Evolutionary conservation across 2,888 invertebrate species (phyloP).

Genomic region (Xylophagus ater): DNA sequence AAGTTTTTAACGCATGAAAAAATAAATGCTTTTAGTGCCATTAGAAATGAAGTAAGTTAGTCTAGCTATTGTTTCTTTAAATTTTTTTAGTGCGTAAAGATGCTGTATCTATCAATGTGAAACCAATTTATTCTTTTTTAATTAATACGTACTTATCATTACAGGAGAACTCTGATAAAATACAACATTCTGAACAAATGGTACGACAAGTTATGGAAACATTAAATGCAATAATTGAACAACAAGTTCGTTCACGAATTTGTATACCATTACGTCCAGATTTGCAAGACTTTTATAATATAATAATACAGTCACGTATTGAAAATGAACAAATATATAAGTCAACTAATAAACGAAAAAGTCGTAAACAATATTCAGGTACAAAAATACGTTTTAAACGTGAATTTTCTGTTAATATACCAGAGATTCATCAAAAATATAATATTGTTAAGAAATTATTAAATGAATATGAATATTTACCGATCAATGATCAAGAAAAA

Average conservation of each 20-base stretch:
- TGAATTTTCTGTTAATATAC: slow-evolving; percentile 10
- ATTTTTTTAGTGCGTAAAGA: no score
- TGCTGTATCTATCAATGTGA: no score
- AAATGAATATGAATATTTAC: slow-evolving; percentile 28
- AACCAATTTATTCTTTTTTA: no score
- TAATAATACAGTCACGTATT: slow-evolving; percentile 18
- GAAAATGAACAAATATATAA: slow-evolving; percentile 6
- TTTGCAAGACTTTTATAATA: slow-evolving; percentile 29
- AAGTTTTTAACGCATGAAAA: slow-evolving; percentile 16
- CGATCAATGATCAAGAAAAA: slow-evolving; percentile 26
- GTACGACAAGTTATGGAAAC: slow-evolving; percentile 27
- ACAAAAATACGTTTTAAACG: no score
- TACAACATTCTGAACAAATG: slow-evolving; percentile 27
- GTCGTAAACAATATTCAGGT: no score
- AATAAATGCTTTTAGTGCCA: slow-evolving; percentile 18
- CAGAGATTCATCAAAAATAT: slow-evolving; percentile 25
- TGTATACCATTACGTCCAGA: slow-evolving; percentile 31
- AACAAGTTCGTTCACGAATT: slow-evolving; percentile 26
- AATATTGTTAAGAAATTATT: slow-evolving; percentile 31
- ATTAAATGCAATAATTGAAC: slow-evolving; percentile 31
- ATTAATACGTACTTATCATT: no score
- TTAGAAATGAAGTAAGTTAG: slow-evolving; percentile 22
- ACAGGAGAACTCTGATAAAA: slow-evolving; percentile 19
- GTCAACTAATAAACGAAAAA: background rate
- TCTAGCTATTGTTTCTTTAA: no score